Conservation (phyloP, 2,797 vertebrate genomes). For the Iguana delicatissima region DNA sequence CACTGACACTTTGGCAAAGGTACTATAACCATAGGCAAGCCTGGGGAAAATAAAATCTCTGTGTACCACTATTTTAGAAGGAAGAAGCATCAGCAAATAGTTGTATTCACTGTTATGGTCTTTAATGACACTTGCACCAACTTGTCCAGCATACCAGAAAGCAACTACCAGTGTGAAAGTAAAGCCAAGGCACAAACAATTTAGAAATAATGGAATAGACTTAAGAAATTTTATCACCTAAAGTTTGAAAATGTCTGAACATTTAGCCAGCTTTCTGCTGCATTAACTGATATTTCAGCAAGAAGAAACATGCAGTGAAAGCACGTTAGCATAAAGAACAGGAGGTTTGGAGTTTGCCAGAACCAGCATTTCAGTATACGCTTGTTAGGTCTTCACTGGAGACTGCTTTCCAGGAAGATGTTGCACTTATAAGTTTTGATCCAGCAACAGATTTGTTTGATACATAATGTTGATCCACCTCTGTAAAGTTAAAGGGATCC, state of each 20-base stretch:
- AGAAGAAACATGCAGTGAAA: conserved; percentile 22
- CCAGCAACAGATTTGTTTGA: neutral
- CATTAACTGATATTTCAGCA: conserved; percentile 59
- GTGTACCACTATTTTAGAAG: neutral
- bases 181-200: conserved; percentile 37
- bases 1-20: neutral
- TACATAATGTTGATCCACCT: neutral
- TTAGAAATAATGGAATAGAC: conserved; percentile 45
- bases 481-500: neutral
- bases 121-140: neutral
- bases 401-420: neutral
- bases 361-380: neutral
- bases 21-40: neutral
- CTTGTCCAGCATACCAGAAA: neutral
- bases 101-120: neutral
- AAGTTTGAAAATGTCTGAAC: conserved; percentile 52
- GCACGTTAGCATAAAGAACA: neutral
- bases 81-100: neutral
- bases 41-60: neutral
- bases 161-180: conserved; percentile 47
- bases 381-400: conserved; percentile 1
- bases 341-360: neutral
- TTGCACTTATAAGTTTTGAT: neutral
- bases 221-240: conserved; percentile 33
- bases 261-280: conserved; percentile 62